Evolutionary conservation across 2,888 invertebrate genomes (phyloP).

Genomic region (Monopis laevigella): DNA sequence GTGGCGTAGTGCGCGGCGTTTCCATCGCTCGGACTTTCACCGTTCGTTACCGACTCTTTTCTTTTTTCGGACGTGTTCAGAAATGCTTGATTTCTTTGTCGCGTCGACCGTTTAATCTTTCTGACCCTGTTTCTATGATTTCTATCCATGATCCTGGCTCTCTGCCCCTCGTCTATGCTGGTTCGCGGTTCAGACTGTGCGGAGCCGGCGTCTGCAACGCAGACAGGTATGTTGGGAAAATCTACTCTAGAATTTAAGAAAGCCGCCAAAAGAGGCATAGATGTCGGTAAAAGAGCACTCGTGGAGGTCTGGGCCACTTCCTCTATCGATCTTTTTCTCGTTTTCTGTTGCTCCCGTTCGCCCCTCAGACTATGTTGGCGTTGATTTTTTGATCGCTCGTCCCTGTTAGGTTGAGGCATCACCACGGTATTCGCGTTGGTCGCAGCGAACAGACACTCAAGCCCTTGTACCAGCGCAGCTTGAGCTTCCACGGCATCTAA

Average conservation of each 20-base stretch:
- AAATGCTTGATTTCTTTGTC: slow-evolving; percentile 48
- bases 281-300: slow-evolving; percentile 71
- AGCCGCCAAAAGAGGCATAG: slow-evolving; percentile 71
- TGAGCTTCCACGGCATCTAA: slow-evolving; percentile 62
- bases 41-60: slow-evolving; percentile 30
- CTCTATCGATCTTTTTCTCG: slow-evolving; percentile 62
- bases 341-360: slow-evolving; percentile 51
- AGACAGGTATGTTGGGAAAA: slow-evolving; percentile 42
- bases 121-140: slow-evolving; percentile 60
- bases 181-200: slow-evolving; percentile 31
- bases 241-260: slow-evolving; percentile 71
- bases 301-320: slow-evolving; percentile 72
- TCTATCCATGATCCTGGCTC: slow-evolving; percentile 54
- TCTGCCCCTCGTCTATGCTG: slow-evolving; percentile 39
- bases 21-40: slow-evolving; percentile 37
- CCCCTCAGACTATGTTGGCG: slow-evolving; percentile 46
- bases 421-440: slow-evolving; percentile 59
- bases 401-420: slow-evolving; percentile 52
- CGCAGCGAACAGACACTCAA: slow-evolving; percentile 58
- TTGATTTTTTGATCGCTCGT: slow-evolving; percentile 43
- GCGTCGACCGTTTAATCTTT: slow-evolving; percentile 64
- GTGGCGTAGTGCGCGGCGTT: slow-evolving; percentile 74
- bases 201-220: slow-evolving; percentile 39
- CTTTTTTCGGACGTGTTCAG: slow-evolving; percentile 26
- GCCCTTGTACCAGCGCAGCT: slow-evolving; percentile 66